Evolutionary conservation across 2,797 vertebrate genomes (phyloP).

Genomic region (Eutrigla gurnardus): DNA sequence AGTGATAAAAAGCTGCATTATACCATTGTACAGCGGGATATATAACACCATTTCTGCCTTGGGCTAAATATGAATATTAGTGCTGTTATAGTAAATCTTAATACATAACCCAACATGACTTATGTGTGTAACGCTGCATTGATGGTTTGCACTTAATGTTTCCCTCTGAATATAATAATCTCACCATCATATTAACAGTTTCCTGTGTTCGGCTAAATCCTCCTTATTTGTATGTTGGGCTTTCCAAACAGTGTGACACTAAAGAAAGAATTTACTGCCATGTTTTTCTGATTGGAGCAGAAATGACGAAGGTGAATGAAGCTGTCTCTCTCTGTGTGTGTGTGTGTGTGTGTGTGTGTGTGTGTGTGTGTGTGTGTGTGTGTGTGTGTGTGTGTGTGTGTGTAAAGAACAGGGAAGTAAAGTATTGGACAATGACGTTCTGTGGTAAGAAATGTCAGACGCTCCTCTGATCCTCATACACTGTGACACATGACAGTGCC

Average conservation of each 20-base stretch:
- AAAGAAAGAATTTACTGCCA: slow-evolving; percentile 10
- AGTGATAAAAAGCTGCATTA: slow-evolving; percentile 12
- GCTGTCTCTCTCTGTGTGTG: slow-evolving; percentile 16
- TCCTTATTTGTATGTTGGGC: neutral
- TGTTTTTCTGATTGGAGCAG: slow-evolving; percentile 1
- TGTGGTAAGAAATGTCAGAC: slow-evolving; percentile 24
- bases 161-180: neutral
- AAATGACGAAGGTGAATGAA: slow-evolving; percentile 18
- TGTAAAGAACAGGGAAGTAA: neutral
- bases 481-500: slow-evolving; percentile 37
- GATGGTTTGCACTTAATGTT: neutral
- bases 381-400: slow-evolving; percentile 2
- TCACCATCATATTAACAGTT: neutral
- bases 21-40: neutral
- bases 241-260: slow-evolving; percentile 18
- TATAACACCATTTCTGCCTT: neutral
- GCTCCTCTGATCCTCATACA: slow-evolving; percentile 45
- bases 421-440: neutral
- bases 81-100: neutral
- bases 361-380: slow-evolving; percentile 9
- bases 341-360: slow-evolving; percentile 10
- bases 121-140: neutral
- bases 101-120: neutral
- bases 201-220: neutral
- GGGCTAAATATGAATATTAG: neutral